These are phyloP conservation scores for Sialis fuliginosa DNA, from an alignment of 2,888 invertebrate species.

Conservation along the genomic window DNA sequence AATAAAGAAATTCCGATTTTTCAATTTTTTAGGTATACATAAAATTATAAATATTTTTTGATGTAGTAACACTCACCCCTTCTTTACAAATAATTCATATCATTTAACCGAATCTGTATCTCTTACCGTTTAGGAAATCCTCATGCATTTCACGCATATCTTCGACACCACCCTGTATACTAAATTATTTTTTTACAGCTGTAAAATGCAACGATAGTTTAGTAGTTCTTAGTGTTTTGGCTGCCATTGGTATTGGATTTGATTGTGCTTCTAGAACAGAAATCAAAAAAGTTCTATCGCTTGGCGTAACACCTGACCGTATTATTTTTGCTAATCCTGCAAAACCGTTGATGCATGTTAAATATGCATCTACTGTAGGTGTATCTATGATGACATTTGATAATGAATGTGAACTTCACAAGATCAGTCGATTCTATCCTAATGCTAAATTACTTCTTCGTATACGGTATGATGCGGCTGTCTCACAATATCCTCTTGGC, in stretches of 20 bases:
- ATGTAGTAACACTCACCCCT: too few species aligned
- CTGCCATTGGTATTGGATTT: constrained; percentile 30
- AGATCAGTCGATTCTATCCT: too few species aligned
- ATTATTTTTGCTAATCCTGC: constrained; percentile 34
- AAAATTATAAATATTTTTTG: too few species aligned
- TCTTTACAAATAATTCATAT: too few species aligned
- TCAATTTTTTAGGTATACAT: too few species aligned
- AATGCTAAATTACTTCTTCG: constrained; percentile 21
- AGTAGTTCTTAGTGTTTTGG: constrained; percentile 17
- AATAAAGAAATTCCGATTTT: too few species aligned
- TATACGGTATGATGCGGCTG: constrained; percentile 23
- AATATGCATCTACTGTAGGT: constrained; percentile 22
- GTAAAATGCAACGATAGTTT: constrained; percentile 15
- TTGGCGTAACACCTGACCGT: constrained; percentile 23
- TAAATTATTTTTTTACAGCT: too few species aligned
- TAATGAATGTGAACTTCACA: constrained; percentile 28
- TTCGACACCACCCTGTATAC: too few species aligned
- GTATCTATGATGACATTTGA: constrained; percentile 32
- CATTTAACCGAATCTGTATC: too few species aligned
- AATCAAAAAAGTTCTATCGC: constrained; percentile 24
- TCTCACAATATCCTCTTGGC: constrained; percentile 12
- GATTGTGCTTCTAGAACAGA: constrained; percentile 33
- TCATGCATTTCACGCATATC: too few species aligned
- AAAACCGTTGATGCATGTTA: constrained; percentile 28
- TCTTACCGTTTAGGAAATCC: too few species aligned